Evolutionary conservation across 2,888 invertebrate genomes (phyloP).

Genomic region (Trimorus sp.): DNA sequence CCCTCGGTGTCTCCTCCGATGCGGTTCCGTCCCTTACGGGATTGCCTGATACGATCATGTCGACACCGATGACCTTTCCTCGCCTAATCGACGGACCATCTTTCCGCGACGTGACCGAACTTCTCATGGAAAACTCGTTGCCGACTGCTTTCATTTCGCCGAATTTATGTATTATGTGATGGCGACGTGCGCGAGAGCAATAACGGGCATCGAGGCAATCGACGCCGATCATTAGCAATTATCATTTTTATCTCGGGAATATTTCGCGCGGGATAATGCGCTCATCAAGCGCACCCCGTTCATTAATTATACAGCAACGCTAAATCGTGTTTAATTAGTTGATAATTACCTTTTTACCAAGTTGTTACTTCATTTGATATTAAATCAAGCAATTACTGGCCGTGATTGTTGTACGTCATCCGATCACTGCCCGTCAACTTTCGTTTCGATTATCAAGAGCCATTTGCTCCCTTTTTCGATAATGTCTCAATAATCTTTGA

Average conservation of each 20-base stretch:
- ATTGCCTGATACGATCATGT: slow-evolving; percentile 63
- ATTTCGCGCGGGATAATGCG: neutral
- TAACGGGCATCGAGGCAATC: neutral
- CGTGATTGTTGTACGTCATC: no score
- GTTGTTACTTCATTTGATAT: no score
- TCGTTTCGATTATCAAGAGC: no score
- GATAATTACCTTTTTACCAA: neutral
- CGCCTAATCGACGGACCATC: slow-evolving; percentile 64
- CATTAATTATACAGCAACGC: neutral
- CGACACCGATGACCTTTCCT: slow-evolving; percentile 62
- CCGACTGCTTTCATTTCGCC: slow-evolving; percentile 44
- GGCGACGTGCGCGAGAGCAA: slow-evolving; percentile 26
- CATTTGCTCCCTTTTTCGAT: no score
- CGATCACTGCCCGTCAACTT: no score
- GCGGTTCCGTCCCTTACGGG: slow-evolving; percentile 48
- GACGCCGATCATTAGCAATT: slow-evolving; percentile 9
- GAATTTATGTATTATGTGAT: slow-evolving; percentile 51
- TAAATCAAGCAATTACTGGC: no score
- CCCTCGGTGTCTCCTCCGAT: slow-evolving; percentile 6
- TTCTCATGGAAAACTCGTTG: slow-evolving; percentile 39
- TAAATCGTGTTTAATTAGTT: neutral
- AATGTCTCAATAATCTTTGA: no score
- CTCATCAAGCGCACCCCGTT: slow-evolving; percentile 3
- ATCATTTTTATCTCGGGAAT: slow-evolving; percentile 4
- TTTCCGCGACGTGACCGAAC: slow-evolving; percentile 62